Evolutionary conservation across 2,113 vertebrate genomes (phyloP).

Genomic region (Carassius gibelio): DNA sequence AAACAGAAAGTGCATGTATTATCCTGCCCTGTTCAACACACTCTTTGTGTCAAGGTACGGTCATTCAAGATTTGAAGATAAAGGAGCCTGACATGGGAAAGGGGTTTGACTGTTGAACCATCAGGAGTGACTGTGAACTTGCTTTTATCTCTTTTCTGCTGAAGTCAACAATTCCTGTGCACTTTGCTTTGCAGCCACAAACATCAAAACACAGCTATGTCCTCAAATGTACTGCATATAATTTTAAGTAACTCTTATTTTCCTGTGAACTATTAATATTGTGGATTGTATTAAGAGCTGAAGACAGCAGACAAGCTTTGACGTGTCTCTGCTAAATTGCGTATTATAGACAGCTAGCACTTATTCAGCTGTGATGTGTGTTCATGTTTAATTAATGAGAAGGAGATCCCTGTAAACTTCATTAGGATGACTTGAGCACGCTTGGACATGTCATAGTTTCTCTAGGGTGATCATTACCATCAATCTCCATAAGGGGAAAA

Average conservation of each 20-base stretch:
- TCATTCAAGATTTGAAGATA: conserved; percentile 7
- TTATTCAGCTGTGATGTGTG: conserved; percentile 16
- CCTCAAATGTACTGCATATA: neutral
- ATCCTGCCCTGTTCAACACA: conserved; percentile 1
- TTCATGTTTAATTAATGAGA: conserved; percentile 31
- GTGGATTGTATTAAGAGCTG: neutral
- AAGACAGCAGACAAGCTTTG: neutral
- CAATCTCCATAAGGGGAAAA: conserved; percentile 22
- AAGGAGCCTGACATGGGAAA: conserved; percentile 7
- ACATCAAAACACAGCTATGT: conserved; percentile 13
- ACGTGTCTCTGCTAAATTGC: neutral
- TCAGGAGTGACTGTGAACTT: neutral
- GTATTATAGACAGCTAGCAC: conserved; percentile 12
- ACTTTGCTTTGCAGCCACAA: neutral
- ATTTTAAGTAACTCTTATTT: neutral
- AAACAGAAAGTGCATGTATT: conserved; percentile 10
- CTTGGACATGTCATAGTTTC: conserved; percentile 25
- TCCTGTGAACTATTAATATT: neutral
- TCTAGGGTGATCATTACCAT: conserved; percentile 35
- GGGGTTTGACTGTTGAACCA: neutral
- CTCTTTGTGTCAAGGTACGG: conserved; percentile 26
- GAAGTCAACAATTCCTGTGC: neutral
- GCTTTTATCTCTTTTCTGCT: neutral
- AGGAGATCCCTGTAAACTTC: conserved; percentile 28
- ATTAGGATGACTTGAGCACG: conserved; percentile 28